These are phyloP conservation scores for Sarcophaga bullata DNA, from an alignment of 1,140 invertebrate species.

Conservation along the genomic window DNA sequence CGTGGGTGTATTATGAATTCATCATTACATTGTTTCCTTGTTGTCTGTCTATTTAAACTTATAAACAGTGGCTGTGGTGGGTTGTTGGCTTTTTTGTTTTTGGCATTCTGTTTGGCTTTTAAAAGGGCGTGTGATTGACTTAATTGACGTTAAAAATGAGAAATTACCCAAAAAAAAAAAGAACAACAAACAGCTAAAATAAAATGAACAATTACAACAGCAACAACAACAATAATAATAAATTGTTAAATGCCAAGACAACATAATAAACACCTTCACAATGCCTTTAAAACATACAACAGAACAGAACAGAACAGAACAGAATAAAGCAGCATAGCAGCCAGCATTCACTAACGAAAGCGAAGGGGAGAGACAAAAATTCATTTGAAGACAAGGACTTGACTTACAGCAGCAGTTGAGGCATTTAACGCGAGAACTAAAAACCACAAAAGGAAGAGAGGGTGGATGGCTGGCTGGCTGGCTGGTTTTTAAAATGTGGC, in stretches of 20 bases:
- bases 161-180: constrained; percentile 54
- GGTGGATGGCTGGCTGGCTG: background rate
- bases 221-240: background rate
- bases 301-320: too few relatives aligned
- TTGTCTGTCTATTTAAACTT: background rate
- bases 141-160: constrained; percentile 66
- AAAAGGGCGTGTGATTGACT: constrained; percentile 66
- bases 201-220: too few relatives aligned
- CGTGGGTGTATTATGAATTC: background rate
- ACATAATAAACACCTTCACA: constrained; percentile 9
- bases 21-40: background rate
- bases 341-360: background rate
- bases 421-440: background rate
- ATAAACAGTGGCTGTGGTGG: constrained; percentile 2
- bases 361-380: background rate
- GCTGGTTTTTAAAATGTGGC: background rate
- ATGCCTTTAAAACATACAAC: too few relatives aligned
- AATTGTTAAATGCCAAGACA: constrained; percentile 41
- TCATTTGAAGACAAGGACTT: background rate
- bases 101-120: constrained; percentile 44
- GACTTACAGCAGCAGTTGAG: background rate
- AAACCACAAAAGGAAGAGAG: background rate
- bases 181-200: constrained; percentile 52
- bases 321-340: too few relatives aligned
- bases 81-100: background rate